phyloP scores from a whole-genome alignment of 2,888 invertebrate genomes.

The Eumacrocentrus americanus region DNA sequence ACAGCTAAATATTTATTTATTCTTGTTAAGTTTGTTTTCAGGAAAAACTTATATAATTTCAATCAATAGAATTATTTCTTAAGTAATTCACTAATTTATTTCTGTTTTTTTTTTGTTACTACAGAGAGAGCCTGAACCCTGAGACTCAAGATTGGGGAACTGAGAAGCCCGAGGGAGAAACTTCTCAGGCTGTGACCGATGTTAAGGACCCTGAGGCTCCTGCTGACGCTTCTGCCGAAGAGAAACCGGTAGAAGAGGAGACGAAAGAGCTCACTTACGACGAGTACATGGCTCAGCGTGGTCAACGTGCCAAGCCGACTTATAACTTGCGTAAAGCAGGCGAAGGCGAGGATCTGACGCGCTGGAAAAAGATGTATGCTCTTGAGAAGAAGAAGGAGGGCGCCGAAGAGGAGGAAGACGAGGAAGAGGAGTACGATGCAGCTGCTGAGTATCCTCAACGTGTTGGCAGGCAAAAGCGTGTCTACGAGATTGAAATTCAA shows the following conservation, averaged over 20 bases:
- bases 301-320: slow-evolving; percentile 80
- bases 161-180: slow-evolving; percentile 65
- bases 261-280: slow-evolving; percentile 87
- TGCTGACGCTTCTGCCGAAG: slow-evolving; percentile 54
- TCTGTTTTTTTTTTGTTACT: slow-evolving; percentile 16
- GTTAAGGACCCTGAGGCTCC: slow-evolving; percentile 51
- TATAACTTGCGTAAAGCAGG: slow-evolving; percentile 93
- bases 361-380: slow-evolving; percentile 91
- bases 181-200: slow-evolving; percentile 40
- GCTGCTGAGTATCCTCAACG: slow-evolving; percentile 80
- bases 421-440: slow-evolving; percentile 74
- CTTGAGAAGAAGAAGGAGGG: slow-evolving; percentile 77
- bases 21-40: too few species aligned
- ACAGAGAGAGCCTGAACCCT: slow-evolving; percentile 57
- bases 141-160: slow-evolving; percentile 56
- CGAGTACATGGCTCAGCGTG: slow-evolving; percentile 90
- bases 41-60: too few species aligned
- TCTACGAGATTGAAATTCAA: slow-evolving; percentile 86
- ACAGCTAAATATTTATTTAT: background rate
- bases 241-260: slow-evolving; percentile 73
- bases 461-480: slow-evolving; percentile 84
- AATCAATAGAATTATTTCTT: background rate
- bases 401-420: slow-evolving; percentile 71
- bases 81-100: slow-evolving; percentile 16
- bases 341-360: slow-evolving; percentile 88